Base-by-base conservation (phyloP, 2,797 vertebrate genomes). In the Sebastiscus tertius region DNA sequence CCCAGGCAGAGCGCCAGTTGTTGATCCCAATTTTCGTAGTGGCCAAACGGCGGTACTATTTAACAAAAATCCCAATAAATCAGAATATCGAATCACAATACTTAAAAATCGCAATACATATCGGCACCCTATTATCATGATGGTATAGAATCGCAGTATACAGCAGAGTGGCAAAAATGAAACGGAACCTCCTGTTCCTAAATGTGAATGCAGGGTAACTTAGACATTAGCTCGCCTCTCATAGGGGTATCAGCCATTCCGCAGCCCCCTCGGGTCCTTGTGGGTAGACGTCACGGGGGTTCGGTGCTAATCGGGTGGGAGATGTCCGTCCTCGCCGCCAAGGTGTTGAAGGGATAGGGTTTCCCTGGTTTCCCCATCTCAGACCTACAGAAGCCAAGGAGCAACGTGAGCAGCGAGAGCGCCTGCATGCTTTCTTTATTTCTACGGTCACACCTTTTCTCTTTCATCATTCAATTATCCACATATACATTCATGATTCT, bases 281-380 rank as follows among this genome's bases (percentile, higher is more conserved):
- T 46, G 42, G 61, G 67, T 68, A 79, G 64, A 77, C 55, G 60
- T 75, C 42, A 66, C 34, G 81, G 64, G 74, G 70, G 55, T 63
- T 55, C 36, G 1, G 46, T 4, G 62, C 74, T 87, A 86, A 92
- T 86, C 70, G 70, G 89, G 80, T 90, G 91, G 87, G 85, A 90
- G 83, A 87, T 70, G 71, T 94, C 91, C 49, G n/a, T 90, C 90
- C 72, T 89, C 88, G 76, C 91, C 27, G 42, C 66, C 36, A 64
- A 93, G 87, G 92, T 89, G 90, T 86, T 7, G 58, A 75, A 82
- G 27, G 84, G 89, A 86, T 92, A 56, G 63, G 49, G 83, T 93
- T 90, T 88, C 85, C 55, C 22, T 20, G 64, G 78, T 92, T 90
- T 76, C 79, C 64, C 7, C 85, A 72, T 86, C 34, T 83, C 64